These are phyloP conservation scores for Cephalopholis sonnerati DNA, from an alignment of 2,113 vertebrate genomes.

Conservation along the genomic window DNA sequence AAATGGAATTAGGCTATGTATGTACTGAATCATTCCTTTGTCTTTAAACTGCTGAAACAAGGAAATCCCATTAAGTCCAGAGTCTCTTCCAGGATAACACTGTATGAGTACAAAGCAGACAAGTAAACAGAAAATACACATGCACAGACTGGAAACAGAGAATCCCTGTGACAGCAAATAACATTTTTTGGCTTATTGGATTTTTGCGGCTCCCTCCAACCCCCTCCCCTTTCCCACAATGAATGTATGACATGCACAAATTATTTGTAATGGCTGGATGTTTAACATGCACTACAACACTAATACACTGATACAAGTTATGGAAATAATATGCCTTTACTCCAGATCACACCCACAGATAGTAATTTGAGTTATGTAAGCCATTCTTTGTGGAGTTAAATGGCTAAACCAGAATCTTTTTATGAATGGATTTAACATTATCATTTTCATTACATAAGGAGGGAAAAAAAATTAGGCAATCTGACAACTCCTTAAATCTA, in stretches of 20 bases:
- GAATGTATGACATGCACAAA: neutral
- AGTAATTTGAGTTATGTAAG: neutral
- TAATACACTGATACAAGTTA: neutral
- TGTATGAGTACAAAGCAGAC: constrained; percentile 50
- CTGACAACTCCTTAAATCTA: neutral
- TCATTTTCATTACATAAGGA: constrained; percentile 11
- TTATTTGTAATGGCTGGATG: constrained; percentile 10
- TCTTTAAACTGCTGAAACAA: constrained; percentile 65
- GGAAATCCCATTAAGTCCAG: constrained; percentile 67
- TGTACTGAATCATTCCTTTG: constrained; percentile 61
- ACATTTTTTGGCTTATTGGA: constrained; percentile 21
- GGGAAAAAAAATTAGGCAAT: neutral
- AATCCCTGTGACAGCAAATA: constrained; percentile 26
- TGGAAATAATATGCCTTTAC: constrained; percentile 8
- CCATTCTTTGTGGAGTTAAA: neutral
- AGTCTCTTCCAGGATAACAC: constrained; percentile 50
- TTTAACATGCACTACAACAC: neutral
- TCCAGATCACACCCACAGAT: neutral
- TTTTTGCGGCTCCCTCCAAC: neutral
- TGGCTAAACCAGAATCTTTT: neutral
- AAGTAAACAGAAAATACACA: constrained; percentile 42
- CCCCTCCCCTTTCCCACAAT: neutral
- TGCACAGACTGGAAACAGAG: constrained; percentile 23
- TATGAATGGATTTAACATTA: constrained; percentile 1
- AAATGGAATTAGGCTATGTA: constrained; percentile 57